These are phyloP conservation scores for Hirudo medicinalis DNA, from an alignment of 1,140 invertebrate species.

Conservation along the genomic window DNA sequence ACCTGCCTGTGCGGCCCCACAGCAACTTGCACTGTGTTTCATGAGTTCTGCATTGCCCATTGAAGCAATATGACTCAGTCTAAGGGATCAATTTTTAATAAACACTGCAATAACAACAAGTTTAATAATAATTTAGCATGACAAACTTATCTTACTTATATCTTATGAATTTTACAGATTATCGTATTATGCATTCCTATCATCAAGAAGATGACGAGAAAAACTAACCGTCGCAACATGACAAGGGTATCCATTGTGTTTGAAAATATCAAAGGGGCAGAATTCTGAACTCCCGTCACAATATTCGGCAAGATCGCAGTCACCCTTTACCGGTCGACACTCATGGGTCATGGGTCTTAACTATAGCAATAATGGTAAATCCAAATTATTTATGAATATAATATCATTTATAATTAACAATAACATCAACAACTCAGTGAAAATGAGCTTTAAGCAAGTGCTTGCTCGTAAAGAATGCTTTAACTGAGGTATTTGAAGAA, in stretches of 20 bases:
- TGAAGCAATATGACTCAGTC: conserved; percentile 69
- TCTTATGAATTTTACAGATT: too few relatives aligned
- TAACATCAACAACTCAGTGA: too few relatives aligned
- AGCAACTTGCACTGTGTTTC: conserved; percentile 83
- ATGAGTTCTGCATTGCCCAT: conserved; percentile 76
- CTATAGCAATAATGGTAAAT: conserved; percentile 30
- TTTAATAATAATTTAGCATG: too few relatives aligned
- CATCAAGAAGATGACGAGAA: too few relatives aligned
- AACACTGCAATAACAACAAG: too few relatives aligned
- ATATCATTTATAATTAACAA: too few relatives aligned
- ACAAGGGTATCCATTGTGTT: conserved; percentile 73
- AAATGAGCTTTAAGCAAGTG: too few relatives aligned
- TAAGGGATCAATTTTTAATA: neutral
- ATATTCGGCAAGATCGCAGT: conserved; percentile 90
- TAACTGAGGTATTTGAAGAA: too few relatives aligned
- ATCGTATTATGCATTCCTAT: too few relatives aligned
- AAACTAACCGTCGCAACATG: conserved; percentile 29
- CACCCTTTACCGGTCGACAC: conserved; percentile 60
- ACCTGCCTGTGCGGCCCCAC: conserved; percentile 82
- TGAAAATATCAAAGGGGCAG: conserved; percentile 82
- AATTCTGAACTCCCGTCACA: conserved; percentile 83
- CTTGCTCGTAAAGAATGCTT: too few relatives aligned
- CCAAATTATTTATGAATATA: too few relatives aligned
- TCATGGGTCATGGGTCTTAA: conserved; percentile 59
- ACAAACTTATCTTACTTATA: too few relatives aligned